A percentile compares a stretch with the other conserved stretches of the same genome.
These are phyloP conservation scores for Dichetophora obliterata DNA, from an alignment of 2,888 invertebrate genomes.

Conservation along the genomic window DNA sequence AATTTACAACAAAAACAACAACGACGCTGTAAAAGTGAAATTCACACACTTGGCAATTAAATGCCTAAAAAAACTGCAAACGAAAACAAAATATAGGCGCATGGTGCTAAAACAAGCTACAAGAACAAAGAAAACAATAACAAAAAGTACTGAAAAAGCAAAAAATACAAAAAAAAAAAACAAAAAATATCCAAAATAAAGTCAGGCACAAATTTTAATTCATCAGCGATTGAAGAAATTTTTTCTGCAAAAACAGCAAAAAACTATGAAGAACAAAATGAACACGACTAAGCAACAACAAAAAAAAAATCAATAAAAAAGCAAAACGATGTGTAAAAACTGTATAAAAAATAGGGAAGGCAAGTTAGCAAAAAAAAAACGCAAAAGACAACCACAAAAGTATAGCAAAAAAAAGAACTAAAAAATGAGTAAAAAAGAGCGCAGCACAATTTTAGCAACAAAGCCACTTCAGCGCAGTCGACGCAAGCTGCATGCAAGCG, in stretches of 20 bases:
- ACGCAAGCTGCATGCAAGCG: background rate
- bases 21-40: constrained; percentile 39
- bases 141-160: constrained; percentile 26
- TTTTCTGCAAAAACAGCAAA: constrained; percentile 32
- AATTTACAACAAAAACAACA: constrained; percentile 41
- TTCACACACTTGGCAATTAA: constrained; percentile 45
- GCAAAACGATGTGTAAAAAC: constrained; percentile 15
- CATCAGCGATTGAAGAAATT: constrained; percentile 25
- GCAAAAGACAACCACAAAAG: constrained; percentile 8
- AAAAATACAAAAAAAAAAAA: constrained; percentile 14
- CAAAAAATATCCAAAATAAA: constrained; percentile 19
- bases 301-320: constrained; percentile 33
- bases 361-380: background rate
- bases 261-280: constrained; percentile 26
- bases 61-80: constrained; percentile 12
- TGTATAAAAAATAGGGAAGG: background rate
- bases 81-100: constrained; percentile 27
- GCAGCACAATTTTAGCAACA: constrained; percentile 41
- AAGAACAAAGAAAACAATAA: constrained; percentile 30
- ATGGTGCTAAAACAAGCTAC: constrained; percentile 32
- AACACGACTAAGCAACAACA: constrained; percentile 21
- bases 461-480: constrained; percentile 5
- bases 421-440: constrained; percentile 38
- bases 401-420: background rate
- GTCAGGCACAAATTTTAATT: constrained; percentile 26